Evolutionary conservation across 2,113 vertebrate genomes (phyloP).

Genomic region (Cephalopterus ornatus): DNA sequence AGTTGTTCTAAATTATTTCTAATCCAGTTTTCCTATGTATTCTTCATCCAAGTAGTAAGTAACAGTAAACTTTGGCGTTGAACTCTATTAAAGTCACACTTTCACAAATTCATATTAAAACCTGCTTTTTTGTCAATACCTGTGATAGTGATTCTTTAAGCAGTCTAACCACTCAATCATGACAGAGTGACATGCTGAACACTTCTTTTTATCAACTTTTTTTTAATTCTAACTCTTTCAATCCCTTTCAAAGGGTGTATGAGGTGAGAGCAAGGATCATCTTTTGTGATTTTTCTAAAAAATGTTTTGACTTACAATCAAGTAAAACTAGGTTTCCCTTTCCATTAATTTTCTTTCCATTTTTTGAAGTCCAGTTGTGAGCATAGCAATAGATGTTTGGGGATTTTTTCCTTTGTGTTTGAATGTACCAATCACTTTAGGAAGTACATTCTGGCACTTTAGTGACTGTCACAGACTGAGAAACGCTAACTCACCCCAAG

Average conservation of each 20-base stretch:
- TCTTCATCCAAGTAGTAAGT: neutral
- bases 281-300: neutral
- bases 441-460: neutral
- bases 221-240: neutral
- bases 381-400: neutral
- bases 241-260: neutral
- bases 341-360: neutral
- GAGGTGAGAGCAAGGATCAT: rapidly evolving
- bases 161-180: neutral
- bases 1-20: neutral
- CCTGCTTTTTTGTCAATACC: neutral
- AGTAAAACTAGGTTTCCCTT: neutral
- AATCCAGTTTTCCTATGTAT: neutral
- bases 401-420: neutral
- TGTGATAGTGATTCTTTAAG: neutral
- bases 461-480: neutral
- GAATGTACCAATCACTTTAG: neutral
- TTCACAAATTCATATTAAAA: neutral
- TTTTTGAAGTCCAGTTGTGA: neutral
- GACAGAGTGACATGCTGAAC: too few species aligned
- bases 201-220: neutral
- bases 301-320: neutral
- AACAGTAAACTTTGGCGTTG: rapidly evolving
- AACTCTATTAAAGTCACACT: rapidly evolving
- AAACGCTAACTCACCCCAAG: neutral